Evolutionary conservation across 2,113 vertebrate genomes (phyloP).

Genomic region (Pandion haliaetus): DNA sequence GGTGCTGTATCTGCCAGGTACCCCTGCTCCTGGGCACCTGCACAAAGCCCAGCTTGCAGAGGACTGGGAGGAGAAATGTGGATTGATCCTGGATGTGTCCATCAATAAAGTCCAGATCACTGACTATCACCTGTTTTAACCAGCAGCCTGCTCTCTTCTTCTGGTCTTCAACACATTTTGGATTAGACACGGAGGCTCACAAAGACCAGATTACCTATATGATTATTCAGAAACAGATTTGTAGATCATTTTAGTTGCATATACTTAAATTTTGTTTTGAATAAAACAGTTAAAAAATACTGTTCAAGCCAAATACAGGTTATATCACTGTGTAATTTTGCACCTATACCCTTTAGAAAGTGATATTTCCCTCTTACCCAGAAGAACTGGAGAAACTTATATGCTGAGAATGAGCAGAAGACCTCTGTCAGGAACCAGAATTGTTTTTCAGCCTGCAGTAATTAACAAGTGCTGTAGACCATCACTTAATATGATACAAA

Average conservation of each 20-base stretch:
- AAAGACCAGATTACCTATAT: background rate
- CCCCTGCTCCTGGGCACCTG: background rate
- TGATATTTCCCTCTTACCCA: background rate
- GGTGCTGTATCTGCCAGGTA: background rate
- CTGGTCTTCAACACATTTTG: background rate
- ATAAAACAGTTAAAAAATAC: background rate
- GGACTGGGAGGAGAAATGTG: background rate
- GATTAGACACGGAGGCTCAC: background rate
- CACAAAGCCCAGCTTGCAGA: background rate
- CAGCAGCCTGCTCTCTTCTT: background rate
- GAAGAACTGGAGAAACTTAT: background rate
- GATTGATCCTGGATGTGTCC: background rate
- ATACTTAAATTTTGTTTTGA: background rate
- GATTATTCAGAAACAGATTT: background rate
- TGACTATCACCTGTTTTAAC: background rate
- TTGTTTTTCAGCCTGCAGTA: background rate
- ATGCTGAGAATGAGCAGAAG: slow-evolving; percentile 37
- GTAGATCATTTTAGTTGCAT: background rate
- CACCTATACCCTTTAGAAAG: background rate
- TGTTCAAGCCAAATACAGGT: background rate
- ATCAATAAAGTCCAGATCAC: background rate
- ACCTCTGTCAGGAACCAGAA: background rate
- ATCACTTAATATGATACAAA: slow-evolving; percentile 49
- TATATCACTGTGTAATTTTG: background rate
- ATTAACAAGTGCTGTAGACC: slow-evolving; percentile 54